phyloP scores from a whole-genome alignment of 64 coral and sea anemone genomes.

The Dendrophyllia cribrosa region DNA sequence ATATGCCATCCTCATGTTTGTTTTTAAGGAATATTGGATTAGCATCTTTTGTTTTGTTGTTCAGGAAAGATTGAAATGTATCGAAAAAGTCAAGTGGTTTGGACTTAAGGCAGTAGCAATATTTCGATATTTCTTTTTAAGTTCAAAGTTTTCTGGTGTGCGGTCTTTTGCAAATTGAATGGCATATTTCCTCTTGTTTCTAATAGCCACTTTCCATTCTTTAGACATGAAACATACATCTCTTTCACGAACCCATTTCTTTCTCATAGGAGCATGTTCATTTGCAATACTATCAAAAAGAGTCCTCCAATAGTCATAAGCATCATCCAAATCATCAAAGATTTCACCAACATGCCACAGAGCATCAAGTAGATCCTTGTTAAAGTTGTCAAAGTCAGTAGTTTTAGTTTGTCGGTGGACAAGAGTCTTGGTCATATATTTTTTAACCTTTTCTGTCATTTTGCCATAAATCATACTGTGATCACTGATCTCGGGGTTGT shows the following conservation, averaged over 20 bases:
- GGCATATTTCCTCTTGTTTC: conserved; percentile 15
- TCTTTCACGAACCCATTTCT: conserved; percentile 22
- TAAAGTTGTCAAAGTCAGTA: conserved; percentile 50
- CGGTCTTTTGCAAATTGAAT: conserved; percentile 34
- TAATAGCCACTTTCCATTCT: neutral
- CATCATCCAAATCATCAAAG: conserved; percentile 19
- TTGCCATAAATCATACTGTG: too few species aligned
- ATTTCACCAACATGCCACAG: conserved; percentile 56
- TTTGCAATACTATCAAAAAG: conserved; percentile 36
- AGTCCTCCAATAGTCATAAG: conserved; percentile 1
- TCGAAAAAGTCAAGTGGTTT: neutral
- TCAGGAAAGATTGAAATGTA: neutral
- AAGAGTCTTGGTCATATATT: too few species aligned
- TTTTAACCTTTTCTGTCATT: too few species aligned
- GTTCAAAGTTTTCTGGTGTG: conserved; percentile 23
- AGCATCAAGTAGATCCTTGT: conserved; percentile 35
- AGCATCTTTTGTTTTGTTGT: conserved; percentile 14
- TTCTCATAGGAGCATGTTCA: conserved; percentile 31
- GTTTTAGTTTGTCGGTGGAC: conserved; percentile 54
- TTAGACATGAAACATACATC: conserved; percentile 13
- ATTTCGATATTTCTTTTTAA: conserved; percentile 28
- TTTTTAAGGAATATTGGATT: conserved; percentile 31
- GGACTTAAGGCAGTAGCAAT: neutral
- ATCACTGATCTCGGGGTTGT: too few species aligned
- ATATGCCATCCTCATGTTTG: conserved; percentile 54